A percentile compares a stretch with the other conserved stretches of the same genome.
phyloP scores from a whole-genome alignment of 2,113 vertebrate species.

The Oncorhynchus keta region DNA sequence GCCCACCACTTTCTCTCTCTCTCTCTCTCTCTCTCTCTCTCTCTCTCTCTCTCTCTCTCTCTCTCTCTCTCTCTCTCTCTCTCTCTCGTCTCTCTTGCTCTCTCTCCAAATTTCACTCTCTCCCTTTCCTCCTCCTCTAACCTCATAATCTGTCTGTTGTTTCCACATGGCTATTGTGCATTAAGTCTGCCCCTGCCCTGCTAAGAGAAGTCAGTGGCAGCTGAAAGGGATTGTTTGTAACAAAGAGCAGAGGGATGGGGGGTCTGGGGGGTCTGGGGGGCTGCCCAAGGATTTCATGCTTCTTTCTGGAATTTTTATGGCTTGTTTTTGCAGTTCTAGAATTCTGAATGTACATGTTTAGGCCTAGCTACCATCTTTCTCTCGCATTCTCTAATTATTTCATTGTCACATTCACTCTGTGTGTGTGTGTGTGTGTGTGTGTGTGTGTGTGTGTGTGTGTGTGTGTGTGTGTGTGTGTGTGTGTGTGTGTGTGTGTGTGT shows the following conservation, averaged over 20 bases:
- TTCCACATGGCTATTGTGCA: constrained; percentile 80
- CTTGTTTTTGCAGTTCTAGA: constrained; percentile 72
- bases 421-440: not conserved
- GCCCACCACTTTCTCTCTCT: constrained; percentile 47
- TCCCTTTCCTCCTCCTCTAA: constrained; percentile 48
- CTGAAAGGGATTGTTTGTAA: constrained; percentile 89
- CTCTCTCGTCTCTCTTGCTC: constrained; percentile 8
- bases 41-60: constrained; percentile 44
- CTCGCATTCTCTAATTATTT: not conserved
- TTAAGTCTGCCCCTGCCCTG: constrained; percentile 74
- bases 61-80: too few species aligned
- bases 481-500: not conserved
- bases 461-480: not conserved
- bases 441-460: not conserved
- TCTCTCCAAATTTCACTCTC: constrained; percentile 59
- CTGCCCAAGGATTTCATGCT: constrained; percentile 55
- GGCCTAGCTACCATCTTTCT: constrained; percentile 25
- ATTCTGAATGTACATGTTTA: constrained; percentile 36
- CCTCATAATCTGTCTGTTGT: constrained; percentile 94
- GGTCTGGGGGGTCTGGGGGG: not conserved
- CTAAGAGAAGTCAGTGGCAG: constrained; percentile 74
- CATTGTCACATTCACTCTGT: not conserved
- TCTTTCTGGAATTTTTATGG: constrained; percentile 77
- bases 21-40: constrained; percentile 41
- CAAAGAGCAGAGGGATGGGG: constrained; percentile 59